Conservation (phyloP, 2,113 vertebrate species). For the Solea solea region DNA sequence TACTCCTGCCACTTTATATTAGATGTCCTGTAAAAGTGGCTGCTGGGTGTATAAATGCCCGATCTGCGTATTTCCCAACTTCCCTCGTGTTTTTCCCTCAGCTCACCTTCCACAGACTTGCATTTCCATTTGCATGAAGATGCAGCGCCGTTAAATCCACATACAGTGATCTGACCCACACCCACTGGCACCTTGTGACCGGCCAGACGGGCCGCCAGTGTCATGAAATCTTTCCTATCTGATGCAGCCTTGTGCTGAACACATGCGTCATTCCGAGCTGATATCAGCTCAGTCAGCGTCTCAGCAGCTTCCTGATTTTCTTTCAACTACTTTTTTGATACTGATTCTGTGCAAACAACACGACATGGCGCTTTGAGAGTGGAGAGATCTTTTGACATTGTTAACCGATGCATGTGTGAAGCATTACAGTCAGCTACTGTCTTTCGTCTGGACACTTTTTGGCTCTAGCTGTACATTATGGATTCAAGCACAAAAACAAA, state of each 20-base stretch:
- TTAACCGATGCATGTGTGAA: neutral
- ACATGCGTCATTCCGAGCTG: conserved; percentile 74
- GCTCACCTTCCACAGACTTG: conserved; percentile 13
- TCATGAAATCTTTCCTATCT: conserved; percentile 80
- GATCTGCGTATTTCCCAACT: neutral
- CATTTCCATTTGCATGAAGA: conserved; percentile 23
- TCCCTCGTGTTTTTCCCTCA: neutral
- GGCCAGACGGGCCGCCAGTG: conserved; percentile 71
- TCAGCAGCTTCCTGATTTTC: conserved; percentile 78
- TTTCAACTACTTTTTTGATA: conserved; percentile 51
- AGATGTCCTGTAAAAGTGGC: too few species aligned
- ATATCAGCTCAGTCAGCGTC: conserved; percentile 77
- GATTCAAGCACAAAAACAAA: conserved; percentile 5
- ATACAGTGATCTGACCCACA: conserved; percentile 58
- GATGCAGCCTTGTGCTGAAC: conserved; percentile 65
- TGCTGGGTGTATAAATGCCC: too few species aligned
- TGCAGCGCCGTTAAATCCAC: neutral
- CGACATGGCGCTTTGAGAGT: conserved; percentile 1
- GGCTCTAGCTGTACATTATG: conserved; percentile 1
- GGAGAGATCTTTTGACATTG: too few species aligned
- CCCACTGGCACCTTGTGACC: conserved; percentile 75
- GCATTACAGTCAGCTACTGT: neutral
- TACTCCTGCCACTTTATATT: too few species aligned
- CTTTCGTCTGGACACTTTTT: conserved; percentile 1
- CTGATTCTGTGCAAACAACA: conserved; percentile 19